Evolutionary conservation across 2,888 invertebrate genomes (phyloP).

Genomic region (Hypomecis atomaria): DNA sequence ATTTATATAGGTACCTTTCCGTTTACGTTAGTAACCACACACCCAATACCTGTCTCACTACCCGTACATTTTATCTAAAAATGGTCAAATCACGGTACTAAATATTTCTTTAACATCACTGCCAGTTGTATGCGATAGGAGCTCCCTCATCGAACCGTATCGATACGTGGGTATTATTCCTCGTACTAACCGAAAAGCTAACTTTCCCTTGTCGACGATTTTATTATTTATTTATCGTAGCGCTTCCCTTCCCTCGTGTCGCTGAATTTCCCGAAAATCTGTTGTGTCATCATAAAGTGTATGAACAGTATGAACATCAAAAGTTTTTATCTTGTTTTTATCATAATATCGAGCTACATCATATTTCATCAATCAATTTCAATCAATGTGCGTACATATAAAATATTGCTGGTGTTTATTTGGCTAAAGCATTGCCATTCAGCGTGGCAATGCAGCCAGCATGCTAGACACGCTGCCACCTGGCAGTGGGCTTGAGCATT

Average conservation of each 20-base stretch:
- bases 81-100: background rate
- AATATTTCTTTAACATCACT: background rate
- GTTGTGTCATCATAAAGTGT: conserved; percentile 19
- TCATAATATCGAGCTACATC: no score
- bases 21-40: background rate
- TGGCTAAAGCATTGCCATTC: no score
- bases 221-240: conserved; percentile 33
- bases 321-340: no score
- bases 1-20: background rate
- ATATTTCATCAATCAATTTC: no score
- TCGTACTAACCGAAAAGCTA: conserved; percentile 18
- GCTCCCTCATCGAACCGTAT: background rate
- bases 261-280: conserved; percentile 26
- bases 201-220: conserved; percentile 26
- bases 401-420: no score
- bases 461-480: no score
- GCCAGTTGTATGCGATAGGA: background rate
- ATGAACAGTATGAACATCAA: conserved; percentile 9
- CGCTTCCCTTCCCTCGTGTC: conserved; percentile 25
- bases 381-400: no score
- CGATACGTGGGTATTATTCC: background rate
- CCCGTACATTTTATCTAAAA: background rate
- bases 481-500: no score
- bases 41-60: background rate
- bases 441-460: no score